Base-by-base conservation (phyloP, 2,797 vertebrate genomes). In the Sebastes alutus region DNA sequence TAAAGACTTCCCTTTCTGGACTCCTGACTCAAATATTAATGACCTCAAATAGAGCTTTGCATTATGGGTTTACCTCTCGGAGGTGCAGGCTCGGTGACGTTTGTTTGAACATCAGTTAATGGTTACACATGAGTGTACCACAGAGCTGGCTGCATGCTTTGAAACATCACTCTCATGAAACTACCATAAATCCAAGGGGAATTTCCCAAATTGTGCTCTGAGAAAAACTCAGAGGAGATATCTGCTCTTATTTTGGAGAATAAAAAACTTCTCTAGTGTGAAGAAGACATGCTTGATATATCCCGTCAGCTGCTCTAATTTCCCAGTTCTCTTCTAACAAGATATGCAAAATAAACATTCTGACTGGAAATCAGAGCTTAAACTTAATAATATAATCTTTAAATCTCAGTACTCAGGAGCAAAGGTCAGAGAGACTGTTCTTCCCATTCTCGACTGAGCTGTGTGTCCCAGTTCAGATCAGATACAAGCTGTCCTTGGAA, bases 261-360 rank as follows among this genome's bases (percentile, higher is more conserved):
- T 74, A 54, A 82, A 38, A 35, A 84, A 78, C 35, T 27, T n/a
- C 10, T 76, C 68, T 78, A 32, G 61, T 82, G 64, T 85, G 82
- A 86, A 83, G 64, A 83, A 49, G 80, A 89, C 49, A 88, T 82
- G 81, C 84, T 85, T 89, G 67, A 84, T 68, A 72, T 84, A 72
- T 83, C 76, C 79, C 68, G 58, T 85, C 84, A 83, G 83, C 78
- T 83, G 62, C 67, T 86, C 60, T 65, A 58, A 86, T 88, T 82
- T 85, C 75, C 87, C 80, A 72, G 59, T 71, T 82, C 75, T 23
- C 75, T 16, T 77, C 61, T 63, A 76, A 35, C 32, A 71, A 60
- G 54, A 82, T 81, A 81, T 78, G 66, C 76, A 67, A 68, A 75
- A 78, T 77, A 61, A 63, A 78, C 42, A 59, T 49, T 66, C 58